These are phyloP conservation scores for Drosophila sucinea DNA, from an alignment of 1,140 invertebrate species.

Conservation along the genomic window DNA sequence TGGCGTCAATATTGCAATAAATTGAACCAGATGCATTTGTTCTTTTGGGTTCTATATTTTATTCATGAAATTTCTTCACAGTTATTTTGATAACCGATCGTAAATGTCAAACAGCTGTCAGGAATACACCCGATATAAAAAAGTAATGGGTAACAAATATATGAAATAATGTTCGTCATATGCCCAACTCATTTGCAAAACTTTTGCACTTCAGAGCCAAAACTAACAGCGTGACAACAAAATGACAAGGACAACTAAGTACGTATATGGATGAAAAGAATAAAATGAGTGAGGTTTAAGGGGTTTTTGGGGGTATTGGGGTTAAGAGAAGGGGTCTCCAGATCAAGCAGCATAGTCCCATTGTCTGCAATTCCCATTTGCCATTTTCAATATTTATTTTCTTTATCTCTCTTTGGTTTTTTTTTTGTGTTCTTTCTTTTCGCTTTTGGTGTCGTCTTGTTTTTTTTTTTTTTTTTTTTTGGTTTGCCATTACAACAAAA, in stretches of 20 bases:
- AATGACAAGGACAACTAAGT: conserved; percentile 31
- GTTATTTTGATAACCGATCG: too few relatives aligned
- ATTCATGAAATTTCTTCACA: too few relatives aligned
- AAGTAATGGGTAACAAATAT: not conserved
- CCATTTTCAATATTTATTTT: conserved; percentile 53
- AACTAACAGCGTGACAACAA: conserved; percentile 56
- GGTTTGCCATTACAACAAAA: conserved; percentile 37
- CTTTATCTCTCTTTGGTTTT: conserved; percentile 26
- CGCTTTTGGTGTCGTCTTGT: conserved; percentile 9
- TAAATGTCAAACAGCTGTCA: too few relatives aligned
- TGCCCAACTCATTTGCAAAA: conserved; percentile 53
- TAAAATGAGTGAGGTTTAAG: not conserved
- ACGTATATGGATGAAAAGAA: conserved; percentile 34
- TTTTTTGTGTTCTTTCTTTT: conserved; percentile 13
- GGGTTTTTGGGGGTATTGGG: not conserved
- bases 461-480: conserved; percentile 17
- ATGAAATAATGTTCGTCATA: conserved; percentile 23
- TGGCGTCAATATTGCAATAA: too few relatives aligned
- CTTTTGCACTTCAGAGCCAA: conserved; percentile 49
- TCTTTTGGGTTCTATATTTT: too few relatives aligned
- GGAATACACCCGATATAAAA: not conserved
- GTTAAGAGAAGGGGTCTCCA: conserved; percentile 12
- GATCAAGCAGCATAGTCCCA: conserved; percentile 49
- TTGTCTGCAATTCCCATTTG: conserved; percentile 80
- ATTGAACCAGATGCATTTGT: too few relatives aligned